Conservation (phyloP, 2,888 invertebrate species). For the Cantharis flavilabris region DNA sequence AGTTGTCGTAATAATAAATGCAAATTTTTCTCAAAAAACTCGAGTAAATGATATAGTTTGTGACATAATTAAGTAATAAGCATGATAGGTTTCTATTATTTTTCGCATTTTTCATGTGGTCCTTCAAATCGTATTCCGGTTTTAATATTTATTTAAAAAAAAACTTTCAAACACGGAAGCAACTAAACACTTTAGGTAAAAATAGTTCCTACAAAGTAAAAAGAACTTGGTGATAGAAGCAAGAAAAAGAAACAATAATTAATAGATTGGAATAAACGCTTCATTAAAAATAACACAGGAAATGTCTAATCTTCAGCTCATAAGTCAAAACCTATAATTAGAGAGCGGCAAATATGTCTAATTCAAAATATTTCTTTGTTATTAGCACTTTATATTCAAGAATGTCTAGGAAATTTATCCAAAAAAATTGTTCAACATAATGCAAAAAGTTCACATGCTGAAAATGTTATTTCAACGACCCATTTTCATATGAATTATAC, state of each 20-base stretch:
- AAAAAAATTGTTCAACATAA: neutral
- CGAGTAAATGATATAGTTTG: neutral
- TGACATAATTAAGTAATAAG: neutral
- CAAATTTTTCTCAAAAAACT: neutral
- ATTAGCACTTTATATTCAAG: neutral
- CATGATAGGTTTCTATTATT: neutral
- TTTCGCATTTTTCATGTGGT: neutral
- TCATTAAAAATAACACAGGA: slow-evolving; percentile 1
- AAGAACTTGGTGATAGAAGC: neutral
- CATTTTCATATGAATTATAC: neutral
- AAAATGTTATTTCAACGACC: neutral
- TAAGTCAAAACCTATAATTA: neutral
- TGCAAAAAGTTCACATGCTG: neutral
- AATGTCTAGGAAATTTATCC: neutral
- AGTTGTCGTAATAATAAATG: neutral
- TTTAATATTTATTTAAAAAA: neutral
- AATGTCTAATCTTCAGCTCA: neutral
- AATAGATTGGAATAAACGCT: neutral
- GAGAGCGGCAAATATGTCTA: neutral
- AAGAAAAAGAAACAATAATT: neutral
- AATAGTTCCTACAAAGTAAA: neutral
- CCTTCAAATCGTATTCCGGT: neutral
- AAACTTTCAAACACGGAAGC: neutral
- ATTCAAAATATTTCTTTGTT: neutral
- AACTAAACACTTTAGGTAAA: neutral